phyloP scores from a whole-genome alignment of 2,888 invertebrate genomes.

The Tyria jacobaeae region DNA sequence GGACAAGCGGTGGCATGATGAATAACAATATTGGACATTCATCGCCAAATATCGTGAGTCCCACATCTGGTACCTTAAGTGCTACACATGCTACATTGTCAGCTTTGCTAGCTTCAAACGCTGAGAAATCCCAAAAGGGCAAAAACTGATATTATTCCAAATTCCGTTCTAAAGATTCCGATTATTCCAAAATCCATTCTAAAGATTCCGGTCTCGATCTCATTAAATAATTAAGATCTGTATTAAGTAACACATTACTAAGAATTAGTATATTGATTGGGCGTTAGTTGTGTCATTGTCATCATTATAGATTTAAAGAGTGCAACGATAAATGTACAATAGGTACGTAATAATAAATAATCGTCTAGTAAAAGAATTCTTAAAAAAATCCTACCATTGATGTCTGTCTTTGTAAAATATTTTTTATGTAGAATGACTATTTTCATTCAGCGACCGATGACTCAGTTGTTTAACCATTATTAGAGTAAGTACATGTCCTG shows the following conservation, averaged over 20 bases:
- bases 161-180: constrained; percentile 35
- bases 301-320: neutral
- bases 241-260: constrained; percentile 2
- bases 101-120: constrained; percentile 73
- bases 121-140: constrained; percentile 45
- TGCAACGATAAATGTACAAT: neutral
- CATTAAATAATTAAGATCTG: constrained; percentile 26
- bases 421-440: no score
- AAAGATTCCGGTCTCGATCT: constrained; percentile 40
- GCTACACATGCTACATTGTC: constrained; percentile 83
- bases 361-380: no score
- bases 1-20: constrained; percentile 66
- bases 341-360: neutral
- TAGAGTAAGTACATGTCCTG: no score
- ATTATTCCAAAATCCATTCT: constrained; percentile 36
- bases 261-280: neutral
- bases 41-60: constrained; percentile 66
- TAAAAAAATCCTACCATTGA: no score
- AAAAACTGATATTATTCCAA: constrained; percentile 43
- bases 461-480: no score
- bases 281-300: neutral
- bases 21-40: constrained; percentile 61
- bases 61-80: constrained; percentile 76
- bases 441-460: no score
- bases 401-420: no score